phyloP scores from a whole-genome alignment of 2,113 vertebrate species.

The Sander vitreus region DNA sequence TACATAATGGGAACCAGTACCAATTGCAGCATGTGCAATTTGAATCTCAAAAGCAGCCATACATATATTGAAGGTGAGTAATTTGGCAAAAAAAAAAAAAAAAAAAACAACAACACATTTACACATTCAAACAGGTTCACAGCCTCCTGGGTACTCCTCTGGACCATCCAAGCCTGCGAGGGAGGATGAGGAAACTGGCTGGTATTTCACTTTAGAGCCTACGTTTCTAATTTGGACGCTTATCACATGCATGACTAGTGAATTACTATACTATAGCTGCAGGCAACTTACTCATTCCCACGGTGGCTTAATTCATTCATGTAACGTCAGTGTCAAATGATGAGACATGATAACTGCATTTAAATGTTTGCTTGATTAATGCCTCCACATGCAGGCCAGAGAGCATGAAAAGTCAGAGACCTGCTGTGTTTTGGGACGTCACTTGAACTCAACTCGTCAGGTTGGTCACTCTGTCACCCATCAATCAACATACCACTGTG shows the following conservation, averaged over 20 bases:
- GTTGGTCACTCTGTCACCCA: background rate
- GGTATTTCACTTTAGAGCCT: conserved; percentile 12
- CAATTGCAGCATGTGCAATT: background rate
- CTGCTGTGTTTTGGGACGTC: background rate
- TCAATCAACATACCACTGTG: background rate
- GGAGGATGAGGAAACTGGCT: conserved; percentile 1
- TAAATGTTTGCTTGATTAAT: background rate
- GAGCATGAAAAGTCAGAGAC: background rate
- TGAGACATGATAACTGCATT: background rate
- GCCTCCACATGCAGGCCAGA: background rate
- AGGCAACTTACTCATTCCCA: background rate
- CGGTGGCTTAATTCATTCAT: background rate
- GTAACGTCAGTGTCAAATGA: background rate
- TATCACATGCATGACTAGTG: background rate
- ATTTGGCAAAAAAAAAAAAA: background rate
- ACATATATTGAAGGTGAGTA: conserved; percentile 4
- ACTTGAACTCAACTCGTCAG: background rate
- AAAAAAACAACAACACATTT: no score
- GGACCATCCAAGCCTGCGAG: background rate
- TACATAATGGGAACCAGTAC: background rate
- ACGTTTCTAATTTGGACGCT: conserved; percentile 10
- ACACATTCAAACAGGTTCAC: conserved; percentile 9
- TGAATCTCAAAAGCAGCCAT: background rate
- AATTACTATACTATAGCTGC: background rate
- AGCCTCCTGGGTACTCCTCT: background rate